These are phyloP conservation scores for Ammodytes marinus DNA, from an alignment of 2,113 vertebrate species.

Conservation along the genomic window DNA sequence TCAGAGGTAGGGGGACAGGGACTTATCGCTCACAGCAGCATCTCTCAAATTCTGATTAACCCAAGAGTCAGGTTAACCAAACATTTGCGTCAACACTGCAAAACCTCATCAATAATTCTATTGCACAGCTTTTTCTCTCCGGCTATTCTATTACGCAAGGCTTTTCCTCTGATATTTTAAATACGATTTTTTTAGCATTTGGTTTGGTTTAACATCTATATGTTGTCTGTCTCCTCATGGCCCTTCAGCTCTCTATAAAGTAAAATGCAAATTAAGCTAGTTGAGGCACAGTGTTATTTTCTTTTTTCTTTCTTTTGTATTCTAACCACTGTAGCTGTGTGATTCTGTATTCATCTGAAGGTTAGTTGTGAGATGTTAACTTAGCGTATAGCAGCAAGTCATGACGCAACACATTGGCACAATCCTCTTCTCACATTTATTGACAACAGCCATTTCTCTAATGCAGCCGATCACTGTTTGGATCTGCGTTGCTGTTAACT, in stretches of 20 bases:
- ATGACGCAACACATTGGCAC: accelerated
- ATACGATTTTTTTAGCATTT: conserved; percentile 68
- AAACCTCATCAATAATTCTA: conserved; percentile 73
- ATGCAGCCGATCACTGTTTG: background rate
- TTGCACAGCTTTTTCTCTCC: conserved; percentile 58
- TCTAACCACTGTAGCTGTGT: background rate
- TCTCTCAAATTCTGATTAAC: conserved; percentile 70
- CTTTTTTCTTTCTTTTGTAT: conserved; percentile 2
- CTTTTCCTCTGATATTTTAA: conserved; percentile 54
- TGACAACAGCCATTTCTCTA: background rate
- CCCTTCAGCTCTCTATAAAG: conserved; percentile 52
- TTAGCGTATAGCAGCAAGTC: conserved; percentile 1
- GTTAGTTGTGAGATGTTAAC: conserved; percentile 13
- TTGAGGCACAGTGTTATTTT: background rate
- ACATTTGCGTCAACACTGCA: conserved; percentile 57
- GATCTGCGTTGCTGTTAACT: background rate
- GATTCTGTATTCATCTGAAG: background rate
- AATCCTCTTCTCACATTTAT: conserved; percentile 1
- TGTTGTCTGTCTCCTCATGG: conserved; percentile 38
- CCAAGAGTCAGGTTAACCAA: conserved; percentile 74
- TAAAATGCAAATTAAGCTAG: conserved; percentile 60
- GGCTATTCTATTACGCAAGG: conserved; percentile 67
- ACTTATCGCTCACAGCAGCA: conserved; percentile 37
- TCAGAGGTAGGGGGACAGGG: conserved; percentile 29
- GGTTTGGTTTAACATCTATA: conserved; percentile 47